These are phyloP conservation scores for Chrysodeixis includens DNA, from an alignment of 2,888 invertebrate species.

Conservation along the genomic window DNA sequence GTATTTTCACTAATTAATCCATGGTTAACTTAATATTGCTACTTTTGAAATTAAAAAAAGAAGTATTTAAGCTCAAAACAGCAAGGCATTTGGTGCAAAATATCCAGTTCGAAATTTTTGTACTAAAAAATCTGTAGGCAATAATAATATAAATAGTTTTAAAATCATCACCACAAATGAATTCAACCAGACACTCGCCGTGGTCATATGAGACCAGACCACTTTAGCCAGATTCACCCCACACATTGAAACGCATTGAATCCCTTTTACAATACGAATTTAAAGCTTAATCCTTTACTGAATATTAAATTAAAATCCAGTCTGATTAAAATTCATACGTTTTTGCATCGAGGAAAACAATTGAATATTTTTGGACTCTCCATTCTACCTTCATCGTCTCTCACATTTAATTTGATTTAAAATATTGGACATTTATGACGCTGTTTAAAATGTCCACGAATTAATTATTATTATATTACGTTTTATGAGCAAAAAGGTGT, in stretches of 20 bases:
- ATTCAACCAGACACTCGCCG: too few relatives aligned
- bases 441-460: constrained; percentile 21
- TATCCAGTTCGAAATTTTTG: too few relatives aligned
- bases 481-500: background rate
- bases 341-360: constrained; percentile 24
- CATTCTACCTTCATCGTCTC: constrained; percentile 22
- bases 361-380: constrained; percentile 23
- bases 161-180: too few relatives aligned
- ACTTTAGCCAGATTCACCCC: background rate
- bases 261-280: constrained; percentile 33
- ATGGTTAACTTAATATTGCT: too few relatives aligned
- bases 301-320: constrained; percentile 24
- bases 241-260: constrained; percentile 13
- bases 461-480: constrained; percentile 9
- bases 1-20: too few relatives aligned
- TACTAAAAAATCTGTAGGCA: too few relatives aligned
- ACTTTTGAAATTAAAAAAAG: background rate
- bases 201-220: too few relatives aligned
- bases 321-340: constrained; percentile 32
- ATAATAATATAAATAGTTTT: too few relatives aligned
- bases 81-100: too few relatives aligned
- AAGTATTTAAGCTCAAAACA: too few relatives aligned
- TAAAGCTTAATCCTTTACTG: constrained; percentile 24
- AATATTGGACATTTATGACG: constrained; percentile 29
- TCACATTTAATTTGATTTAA: constrained; percentile 27